These are phyloP conservation scores for Chaenocephalus aceratus DNA, from an alignment of 2,113 vertebrate species.

Conservation along the genomic window DNA sequence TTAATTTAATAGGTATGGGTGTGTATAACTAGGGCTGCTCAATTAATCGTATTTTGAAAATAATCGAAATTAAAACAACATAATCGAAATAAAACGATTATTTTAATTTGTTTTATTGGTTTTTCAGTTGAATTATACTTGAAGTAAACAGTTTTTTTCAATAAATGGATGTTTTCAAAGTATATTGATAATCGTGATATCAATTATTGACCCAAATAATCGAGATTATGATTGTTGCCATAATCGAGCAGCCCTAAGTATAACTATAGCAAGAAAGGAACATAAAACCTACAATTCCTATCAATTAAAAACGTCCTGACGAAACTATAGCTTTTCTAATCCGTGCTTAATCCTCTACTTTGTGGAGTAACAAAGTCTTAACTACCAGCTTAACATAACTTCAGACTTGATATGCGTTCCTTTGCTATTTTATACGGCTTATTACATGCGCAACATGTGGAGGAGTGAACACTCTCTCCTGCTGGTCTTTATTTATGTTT, in stretches of 20 bases:
- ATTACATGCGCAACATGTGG: not conserved
- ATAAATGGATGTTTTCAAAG: too few relatives aligned
- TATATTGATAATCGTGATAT: too few relatives aligned
- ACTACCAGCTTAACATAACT: not conserved
- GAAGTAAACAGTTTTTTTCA: too few relatives aligned
- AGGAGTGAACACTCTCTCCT: constrained; percentile 25
- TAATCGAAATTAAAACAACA: too few relatives aligned
- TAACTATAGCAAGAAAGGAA: not conserved
- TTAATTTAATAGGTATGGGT: not conserved
- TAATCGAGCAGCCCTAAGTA: too few relatives aligned
- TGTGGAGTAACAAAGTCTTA: not conserved
- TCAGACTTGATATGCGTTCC: not conserved
- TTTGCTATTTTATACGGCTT: constrained; percentile 9
- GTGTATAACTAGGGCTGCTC: not conserved
- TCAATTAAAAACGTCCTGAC: too few relatives aligned
- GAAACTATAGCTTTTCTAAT: not conserved
- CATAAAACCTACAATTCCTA: not conserved
- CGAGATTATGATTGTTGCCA: too few relatives aligned
- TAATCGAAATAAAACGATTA: too few relatives aligned
- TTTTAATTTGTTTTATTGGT: too few relatives aligned
- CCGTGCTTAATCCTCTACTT: not conserved
- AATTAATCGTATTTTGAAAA: too few relatives aligned
- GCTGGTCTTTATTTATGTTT: constrained; percentile 47
- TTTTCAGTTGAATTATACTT: too few relatives aligned
- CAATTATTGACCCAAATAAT: too few relatives aligned